Percentiles rank a stretch among this genome's conserved stretches.
These are phyloP conservation scores for Thera obeliscata DNA, from an alignment of 2,888 invertebrate species.

Conservation along the genomic window DNA sequence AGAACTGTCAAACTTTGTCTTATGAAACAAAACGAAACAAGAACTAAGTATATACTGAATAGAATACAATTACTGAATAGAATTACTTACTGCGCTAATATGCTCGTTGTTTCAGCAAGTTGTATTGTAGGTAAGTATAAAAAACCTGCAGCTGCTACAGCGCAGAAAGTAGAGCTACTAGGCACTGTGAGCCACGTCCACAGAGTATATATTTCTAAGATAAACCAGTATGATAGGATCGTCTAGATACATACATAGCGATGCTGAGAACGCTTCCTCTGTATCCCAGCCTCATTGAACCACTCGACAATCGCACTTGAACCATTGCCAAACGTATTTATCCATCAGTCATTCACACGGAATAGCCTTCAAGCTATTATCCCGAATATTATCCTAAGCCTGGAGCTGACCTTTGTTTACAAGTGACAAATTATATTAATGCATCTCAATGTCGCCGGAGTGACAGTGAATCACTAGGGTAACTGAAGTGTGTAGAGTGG, in stretches of 20 bases:
- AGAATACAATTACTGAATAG: too few species aligned
- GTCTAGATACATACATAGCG: background rate
- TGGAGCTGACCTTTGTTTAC: constrained; percentile 51
- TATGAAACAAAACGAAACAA: too few species aligned
- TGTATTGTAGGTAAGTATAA: too few species aligned
- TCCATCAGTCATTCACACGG: constrained; percentile 62
- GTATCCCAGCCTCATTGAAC: constrained; percentile 1
- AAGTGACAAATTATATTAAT: constrained; percentile 64
- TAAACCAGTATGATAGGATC: background rate
- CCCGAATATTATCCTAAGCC: constrained; percentile 70
- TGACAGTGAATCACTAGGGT: constrained; percentile 12
- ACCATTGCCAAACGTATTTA: constrained; percentile 72
- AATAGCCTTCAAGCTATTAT: constrained; percentile 68
- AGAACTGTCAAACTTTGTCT: too few species aligned
- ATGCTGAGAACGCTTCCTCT: background rate
- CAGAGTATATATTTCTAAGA: too few species aligned
- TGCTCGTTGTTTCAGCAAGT: too few species aligned
- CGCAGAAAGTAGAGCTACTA: too few species aligned
- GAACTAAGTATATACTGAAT: too few species aligned
- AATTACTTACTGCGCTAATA: too few species aligned
- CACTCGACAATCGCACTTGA: constrained; percentile 28
- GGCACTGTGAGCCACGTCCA: too few species aligned
- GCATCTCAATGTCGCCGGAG: constrained; percentile 65
- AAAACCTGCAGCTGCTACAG: too few species aligned
- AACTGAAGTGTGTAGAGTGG: background rate